These are phyloP conservation scores for Macrosiphum euphorbiae DNA, from an alignment of 2,888 invertebrate genomes.

Conservation along the genomic window DNA sequence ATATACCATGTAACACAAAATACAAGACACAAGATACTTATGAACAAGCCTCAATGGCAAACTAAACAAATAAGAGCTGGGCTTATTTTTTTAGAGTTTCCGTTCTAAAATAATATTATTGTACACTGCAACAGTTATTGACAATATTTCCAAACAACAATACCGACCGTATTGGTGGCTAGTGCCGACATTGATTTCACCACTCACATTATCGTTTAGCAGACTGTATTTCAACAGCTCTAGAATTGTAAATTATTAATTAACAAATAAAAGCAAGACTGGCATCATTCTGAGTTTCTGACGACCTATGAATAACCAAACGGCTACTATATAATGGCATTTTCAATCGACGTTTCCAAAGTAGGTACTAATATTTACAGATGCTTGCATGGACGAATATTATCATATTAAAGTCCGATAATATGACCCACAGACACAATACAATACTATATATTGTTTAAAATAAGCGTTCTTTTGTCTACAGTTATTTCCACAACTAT, in stretches of 20 bases:
- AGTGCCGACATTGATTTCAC: not conserved
- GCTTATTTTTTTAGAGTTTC: not conserved
- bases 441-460: too few relatives aligned
- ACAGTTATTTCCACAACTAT: too few relatives aligned
- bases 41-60: not conserved
- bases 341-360: not conserved
- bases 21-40: not conserved
- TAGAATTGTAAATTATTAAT: not conserved
- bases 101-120: not conserved
- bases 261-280: not conserved
- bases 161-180: not conserved
- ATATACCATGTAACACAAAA: not conserved
- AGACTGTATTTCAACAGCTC: not conserved
- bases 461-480: too few relatives aligned
- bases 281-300: not conserved
- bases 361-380: not conserved
- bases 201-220: not conserved
- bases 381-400: not conserved
- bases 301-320: not conserved
- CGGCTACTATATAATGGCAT: not conserved
- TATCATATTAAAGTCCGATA: not conserved
- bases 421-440: too few relatives aligned
- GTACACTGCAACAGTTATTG: too few relatives aligned
- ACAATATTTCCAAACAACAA: not conserved
- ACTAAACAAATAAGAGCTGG: not conserved